Evolutionary conservation across 2,113 vertebrate genomes (phyloP).

Genomic region (Engystomops pustulosus): DNA sequence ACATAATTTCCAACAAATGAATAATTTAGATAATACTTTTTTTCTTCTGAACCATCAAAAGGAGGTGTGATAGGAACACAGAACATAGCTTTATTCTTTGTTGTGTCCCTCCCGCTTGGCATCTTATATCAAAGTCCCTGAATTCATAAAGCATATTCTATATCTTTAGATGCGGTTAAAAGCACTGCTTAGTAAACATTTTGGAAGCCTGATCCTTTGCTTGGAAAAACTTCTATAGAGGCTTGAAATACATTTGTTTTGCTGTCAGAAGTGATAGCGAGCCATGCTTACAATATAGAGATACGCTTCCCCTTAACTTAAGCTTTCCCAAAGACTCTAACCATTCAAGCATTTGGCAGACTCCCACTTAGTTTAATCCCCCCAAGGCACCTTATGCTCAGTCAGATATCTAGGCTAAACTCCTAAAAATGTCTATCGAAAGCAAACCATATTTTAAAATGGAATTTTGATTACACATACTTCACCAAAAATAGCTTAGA

Average conservation of each 20-base stretch:
- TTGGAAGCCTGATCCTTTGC: conserved; percentile 3
- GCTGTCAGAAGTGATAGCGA: conserved; percentile 29
- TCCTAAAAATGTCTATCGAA: conserved; percentile 55
- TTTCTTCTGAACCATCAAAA: too few relatives aligned
- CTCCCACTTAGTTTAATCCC: conserved; percentile 59
- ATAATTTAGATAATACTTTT: too few relatives aligned
- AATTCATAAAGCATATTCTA: background rate
- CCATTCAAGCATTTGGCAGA: conserved; percentile 57
- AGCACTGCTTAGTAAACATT: conserved; percentile 6
- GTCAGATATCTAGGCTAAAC: conserved; percentile 49
- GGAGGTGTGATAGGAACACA: too few relatives aligned
- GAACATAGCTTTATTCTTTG: too few relatives aligned
- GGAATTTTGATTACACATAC: conserved; percentile 39
- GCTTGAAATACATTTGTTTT: conserved; percentile 41
- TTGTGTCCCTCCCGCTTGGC: too few relatives aligned
- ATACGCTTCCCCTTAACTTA: conserved; percentile 55
- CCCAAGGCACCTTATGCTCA: conserved; percentile 53
- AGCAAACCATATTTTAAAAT: conserved; percentile 53
- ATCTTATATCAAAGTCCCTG: background rate
- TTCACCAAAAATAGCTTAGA: conserved; percentile 22
- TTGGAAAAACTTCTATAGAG: conserved; percentile 13
- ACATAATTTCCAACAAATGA: too few relatives aligned
- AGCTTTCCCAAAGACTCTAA: conserved; percentile 45
- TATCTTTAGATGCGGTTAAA: background rate
- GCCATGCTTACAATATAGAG: conserved; percentile 44